Evolutionary conservation across 92 coral and sea anemone genomes (phyloP).

Genomic region (Palythoa grandiflora): DNA sequence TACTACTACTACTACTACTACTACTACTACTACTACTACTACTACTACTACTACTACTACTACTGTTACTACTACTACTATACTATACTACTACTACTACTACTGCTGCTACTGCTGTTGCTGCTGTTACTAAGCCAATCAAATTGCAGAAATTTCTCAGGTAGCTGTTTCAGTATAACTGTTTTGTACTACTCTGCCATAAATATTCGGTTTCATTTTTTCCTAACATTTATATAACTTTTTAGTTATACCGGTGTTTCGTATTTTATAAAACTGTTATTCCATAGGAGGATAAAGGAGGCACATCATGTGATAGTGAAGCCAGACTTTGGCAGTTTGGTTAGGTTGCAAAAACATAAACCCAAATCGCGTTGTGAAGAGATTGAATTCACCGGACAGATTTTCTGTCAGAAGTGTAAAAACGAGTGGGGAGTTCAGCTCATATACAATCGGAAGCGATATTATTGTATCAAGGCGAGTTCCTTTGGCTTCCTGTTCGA

Average conservation of each 20-base stretch:
- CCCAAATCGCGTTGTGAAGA: constrained; percentile 22
- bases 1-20: no score
- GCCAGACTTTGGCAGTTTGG: constrained; percentile 36
- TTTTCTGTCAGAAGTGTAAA: constrained; percentile 61
- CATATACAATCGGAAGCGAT: constrained; percentile 54
- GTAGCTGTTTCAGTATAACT: no score
- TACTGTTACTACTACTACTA: background rate
- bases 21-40: no score
- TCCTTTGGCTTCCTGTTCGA: constrained; percentile 64
- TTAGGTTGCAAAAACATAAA: constrained; percentile 22
- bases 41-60: no score
- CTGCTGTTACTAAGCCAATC: no score
- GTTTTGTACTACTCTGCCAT: no score
- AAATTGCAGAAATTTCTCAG: no score
- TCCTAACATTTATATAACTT: background rate
- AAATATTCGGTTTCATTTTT: no score
- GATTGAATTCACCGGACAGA: constrained; percentile 61
- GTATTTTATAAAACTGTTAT: background rate
- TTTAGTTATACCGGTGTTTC: background rate
- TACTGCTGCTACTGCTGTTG: no score
- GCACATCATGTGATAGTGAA: constrained; percentile 71
- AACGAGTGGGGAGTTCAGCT: constrained; percentile 80
- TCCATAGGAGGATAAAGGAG: constrained; percentile 38
- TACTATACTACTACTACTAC: background rate
- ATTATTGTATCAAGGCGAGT: constrained; percentile 77